Conservation (phyloP, 2,797 vertebrate genomes). For the Avahi laniger region DNA sequence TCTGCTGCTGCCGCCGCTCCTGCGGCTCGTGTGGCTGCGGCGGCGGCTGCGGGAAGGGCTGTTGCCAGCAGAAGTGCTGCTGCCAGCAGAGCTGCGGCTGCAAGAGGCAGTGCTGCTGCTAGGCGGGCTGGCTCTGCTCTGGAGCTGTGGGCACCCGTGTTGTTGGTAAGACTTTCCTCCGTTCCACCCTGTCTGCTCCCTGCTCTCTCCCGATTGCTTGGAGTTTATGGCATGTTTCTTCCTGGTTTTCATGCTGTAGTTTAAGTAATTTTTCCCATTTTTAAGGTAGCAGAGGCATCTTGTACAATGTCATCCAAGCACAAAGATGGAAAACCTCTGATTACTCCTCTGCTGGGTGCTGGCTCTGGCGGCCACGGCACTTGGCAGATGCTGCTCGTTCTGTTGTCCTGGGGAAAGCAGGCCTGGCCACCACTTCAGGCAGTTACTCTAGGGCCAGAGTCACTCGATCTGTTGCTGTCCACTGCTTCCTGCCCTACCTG, state of each 20-base stretch:
- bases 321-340: background rate
- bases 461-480: accelerated
- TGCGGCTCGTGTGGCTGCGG: background rate
- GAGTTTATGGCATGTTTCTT: background rate
- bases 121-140: background rate
- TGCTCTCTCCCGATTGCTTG: background rate
- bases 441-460: no score
- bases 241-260: background rate
- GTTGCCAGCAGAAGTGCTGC: conserved; percentile 2
- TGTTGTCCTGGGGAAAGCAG: no score
- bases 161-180: background rate
- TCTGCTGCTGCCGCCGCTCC: background rate
- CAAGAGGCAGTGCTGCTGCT: conserved; percentile 30
- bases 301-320: background rate
- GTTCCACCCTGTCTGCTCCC: no score
- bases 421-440: background rate
- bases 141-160: background rate
- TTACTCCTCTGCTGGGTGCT: background rate
- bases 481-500: background rate
- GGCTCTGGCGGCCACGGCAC: background rate
- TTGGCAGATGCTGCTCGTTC: background rate
- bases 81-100: background rate
- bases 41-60: background rate
- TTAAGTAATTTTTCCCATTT: background rate
- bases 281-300: no score